phyloP scores from a whole-genome alignment of 2,113 vertebrate genomes.

The Chaenocephalus aceratus region DNA sequence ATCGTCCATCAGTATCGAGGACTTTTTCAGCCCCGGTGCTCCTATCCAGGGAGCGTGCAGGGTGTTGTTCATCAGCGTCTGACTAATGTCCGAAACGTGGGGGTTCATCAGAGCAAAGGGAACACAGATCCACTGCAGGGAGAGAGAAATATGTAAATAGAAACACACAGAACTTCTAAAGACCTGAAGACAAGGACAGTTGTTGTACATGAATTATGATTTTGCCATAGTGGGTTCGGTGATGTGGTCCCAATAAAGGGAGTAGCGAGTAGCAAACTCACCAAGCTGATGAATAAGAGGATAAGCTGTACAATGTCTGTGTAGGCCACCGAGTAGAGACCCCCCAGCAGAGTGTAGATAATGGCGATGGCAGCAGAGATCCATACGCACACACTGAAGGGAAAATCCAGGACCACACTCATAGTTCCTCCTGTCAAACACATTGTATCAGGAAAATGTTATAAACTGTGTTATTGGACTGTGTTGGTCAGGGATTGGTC shows the following conservation, averaged over 20 bases:
- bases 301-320: constrained; percentile 58
- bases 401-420: constrained; percentile 60
- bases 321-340: constrained; percentile 74
- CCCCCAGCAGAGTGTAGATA: constrained; percentile 68
- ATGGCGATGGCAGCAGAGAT: constrained; percentile 66
- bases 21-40: not conserved
- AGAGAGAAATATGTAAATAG: not conserved
- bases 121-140: constrained; percentile 42
- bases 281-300: constrained; percentile 63
- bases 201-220: no score
- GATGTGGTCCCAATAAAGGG: no score
- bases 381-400: constrained; percentile 52
- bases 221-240: no score
- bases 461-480: no score
- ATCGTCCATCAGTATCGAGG: constrained; percentile 55
- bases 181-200: no score
- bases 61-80: constrained; percentile 57
- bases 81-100: constrained; percentile 19
- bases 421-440: constrained; percentile 57
- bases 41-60: constrained; percentile 32
- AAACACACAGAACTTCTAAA: no score
- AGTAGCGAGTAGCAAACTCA: not conserved
- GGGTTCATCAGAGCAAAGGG: constrained; percentile 59
- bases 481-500: no score
- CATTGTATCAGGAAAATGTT: not conserved